Conservation (phyloP, 2,797 vertebrate genomes). For the Forpus xanthops region DNA sequence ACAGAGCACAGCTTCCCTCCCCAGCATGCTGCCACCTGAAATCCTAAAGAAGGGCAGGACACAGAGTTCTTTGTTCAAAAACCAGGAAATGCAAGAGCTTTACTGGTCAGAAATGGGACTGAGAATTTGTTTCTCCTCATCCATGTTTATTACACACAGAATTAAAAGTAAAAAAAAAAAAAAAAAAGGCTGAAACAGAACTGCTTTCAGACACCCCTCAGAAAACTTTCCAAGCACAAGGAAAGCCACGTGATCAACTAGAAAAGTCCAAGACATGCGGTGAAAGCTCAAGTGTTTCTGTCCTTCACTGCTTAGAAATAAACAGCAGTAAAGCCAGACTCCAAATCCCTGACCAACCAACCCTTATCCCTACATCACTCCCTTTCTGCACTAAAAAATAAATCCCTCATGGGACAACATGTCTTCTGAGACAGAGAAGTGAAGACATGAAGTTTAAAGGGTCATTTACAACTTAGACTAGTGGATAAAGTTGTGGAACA, state of each 20-base stretch:
- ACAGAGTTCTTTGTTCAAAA: constrained; percentile 69
- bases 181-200: background rate
- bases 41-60: constrained; percentile 3
- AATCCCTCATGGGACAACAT: background rate
- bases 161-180: background rate
- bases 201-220: constrained; percentile 13
- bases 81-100: constrained; percentile 35
- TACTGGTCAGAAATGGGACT: background rate
- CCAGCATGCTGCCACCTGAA: constrained; percentile 58
- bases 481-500: background rate
- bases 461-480: background rate
- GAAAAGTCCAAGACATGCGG: background rate
- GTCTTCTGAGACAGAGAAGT: background rate
- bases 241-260: background rate
- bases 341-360: background rate
- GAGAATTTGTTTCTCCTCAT: background rate
- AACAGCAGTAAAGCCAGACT: background rate
- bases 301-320: background rate
- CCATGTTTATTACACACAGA: background rate
- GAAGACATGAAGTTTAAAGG: background rate
- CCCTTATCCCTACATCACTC: background rate
- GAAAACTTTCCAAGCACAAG: background rate
- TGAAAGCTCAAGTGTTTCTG: background rate
- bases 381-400: background rate
- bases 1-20: background rate